Evolutionary conservation across 2,113 vertebrate species (phyloP), one percentile per base, ranked within the genome.

Genomic region (Carassius auratus): DNA sequence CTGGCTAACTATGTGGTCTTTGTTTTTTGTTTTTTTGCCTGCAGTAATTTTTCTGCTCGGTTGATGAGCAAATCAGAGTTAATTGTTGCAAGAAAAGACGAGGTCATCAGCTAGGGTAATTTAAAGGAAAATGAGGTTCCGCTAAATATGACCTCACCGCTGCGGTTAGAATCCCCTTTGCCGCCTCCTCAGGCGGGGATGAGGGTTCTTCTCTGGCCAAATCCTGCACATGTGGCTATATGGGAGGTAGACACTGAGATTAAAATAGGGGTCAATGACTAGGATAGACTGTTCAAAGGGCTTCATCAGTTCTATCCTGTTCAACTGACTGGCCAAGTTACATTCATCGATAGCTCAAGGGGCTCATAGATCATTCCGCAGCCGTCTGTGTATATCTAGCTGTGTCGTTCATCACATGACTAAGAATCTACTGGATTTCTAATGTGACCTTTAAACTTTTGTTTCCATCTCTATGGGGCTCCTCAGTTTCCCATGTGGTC

Each of bases 41-140:
- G 79, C 50, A 23, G 86, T 68, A 86, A 89, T 87, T 78, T 84
- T 86, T 90, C 89, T 89, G 87, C 89, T 91, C 89, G 90, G 89
- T 92, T 94, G 93, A 94, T 95, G 93, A 94, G 93, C 87, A 91
- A 92, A 91, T 94, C 92, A 91, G 87, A 91, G 91, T 83, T 94
- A 94, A 95, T 95, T 93, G 93, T 92, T 92, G 91, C 92, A 94
- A 94, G 93, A 94, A 94, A 94, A 92, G 90, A 90, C 0, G 87
- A 84, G n/a, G 91, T 94, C 93, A 94, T 95, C 94, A 94, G 93
- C 93, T 33, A 88, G 92, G 92, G 92, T 91, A 92, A 93, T 94
- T 92, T 95, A 91, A 93, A 91, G 91, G 93, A 93, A 94, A 94
- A 94, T 93, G 85, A 92, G 91, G 90, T 92, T 93, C 90, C 89